Evolutionary conservation across 1,140 invertebrate species (phyloP).

Genomic region (Caenorhabditis remanei): DNA sequence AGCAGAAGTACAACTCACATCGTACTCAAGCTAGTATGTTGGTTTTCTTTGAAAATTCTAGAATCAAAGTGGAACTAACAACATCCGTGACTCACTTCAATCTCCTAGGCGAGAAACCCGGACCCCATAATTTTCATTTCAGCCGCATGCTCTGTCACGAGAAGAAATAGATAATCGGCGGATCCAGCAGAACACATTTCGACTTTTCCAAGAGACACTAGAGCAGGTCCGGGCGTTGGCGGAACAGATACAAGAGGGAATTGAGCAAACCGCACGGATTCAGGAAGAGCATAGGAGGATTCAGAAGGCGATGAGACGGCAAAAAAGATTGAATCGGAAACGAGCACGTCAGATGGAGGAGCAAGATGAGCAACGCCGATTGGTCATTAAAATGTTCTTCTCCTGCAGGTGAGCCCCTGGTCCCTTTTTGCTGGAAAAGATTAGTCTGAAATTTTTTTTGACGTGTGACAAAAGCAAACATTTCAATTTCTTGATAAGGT

Average conservation of each 20-base stretch:
- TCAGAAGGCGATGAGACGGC: not conserved
- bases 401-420: not conserved
- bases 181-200: not conserved
- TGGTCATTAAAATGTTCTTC: not conserved
- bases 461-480: no score
- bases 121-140: not conserved
- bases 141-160: not conserved
- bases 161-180: not conserved
- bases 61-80: no score
- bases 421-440: no score
- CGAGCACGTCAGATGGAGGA: not conserved
- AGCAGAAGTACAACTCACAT: no score
- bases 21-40: no score
- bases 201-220: not conserved
- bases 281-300: conserved; percentile 2
- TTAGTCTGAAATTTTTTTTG: no score
- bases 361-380: not conserved
- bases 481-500: no score
- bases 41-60: no score
- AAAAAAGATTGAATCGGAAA: not conserved
- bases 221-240: not conserved
- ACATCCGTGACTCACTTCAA: no score
- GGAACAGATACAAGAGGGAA: not conserved
- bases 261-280: not conserved
- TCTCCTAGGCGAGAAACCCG: no score